Evolutionary conservation across 30 jellyfish, hydroid and myxozoan species (phyloP).

Genomic region (Hydractinia symbiolongicarpus): DNA sequence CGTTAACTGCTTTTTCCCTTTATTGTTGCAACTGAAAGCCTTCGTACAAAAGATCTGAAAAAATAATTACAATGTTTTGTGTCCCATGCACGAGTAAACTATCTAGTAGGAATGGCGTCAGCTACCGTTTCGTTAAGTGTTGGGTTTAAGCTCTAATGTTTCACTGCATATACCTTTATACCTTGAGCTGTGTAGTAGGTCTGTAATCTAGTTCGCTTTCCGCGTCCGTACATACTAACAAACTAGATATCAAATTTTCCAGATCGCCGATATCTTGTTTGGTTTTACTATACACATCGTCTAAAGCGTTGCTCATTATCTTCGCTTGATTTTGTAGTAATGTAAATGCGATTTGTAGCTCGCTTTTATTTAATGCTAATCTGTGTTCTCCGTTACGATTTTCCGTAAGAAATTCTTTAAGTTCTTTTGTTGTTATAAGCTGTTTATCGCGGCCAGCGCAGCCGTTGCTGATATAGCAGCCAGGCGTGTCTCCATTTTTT

Average conservation of each 20-base stretch:
- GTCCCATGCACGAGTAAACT: no score
- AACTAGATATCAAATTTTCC: conserved; percentile 45
- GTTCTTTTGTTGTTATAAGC: no score
- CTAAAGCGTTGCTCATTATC: conserved; percentile 47
- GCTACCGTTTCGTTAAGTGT: no score
- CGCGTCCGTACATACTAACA: conserved; percentile 2
- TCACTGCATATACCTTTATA: not conserved
- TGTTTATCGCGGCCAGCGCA: no score
- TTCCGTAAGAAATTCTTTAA: not conserved
- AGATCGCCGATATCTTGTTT: conserved; percentile 51
- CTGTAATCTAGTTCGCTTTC: not conserved
- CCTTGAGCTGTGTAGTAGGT: not conserved
- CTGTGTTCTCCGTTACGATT: conserved; percentile 6
- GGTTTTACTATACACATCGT: conserved; percentile 55
- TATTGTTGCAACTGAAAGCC: no score
- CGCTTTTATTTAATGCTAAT: conserved; percentile 11
- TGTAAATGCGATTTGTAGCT: conserved; percentile 26
- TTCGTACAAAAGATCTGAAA: no score
- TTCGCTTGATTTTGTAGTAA: conserved; percentile 50
- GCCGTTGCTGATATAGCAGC: no score
- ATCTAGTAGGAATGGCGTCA: no score
- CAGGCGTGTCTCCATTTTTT: no score
- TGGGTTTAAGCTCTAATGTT: no score
- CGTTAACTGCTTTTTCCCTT: no score
- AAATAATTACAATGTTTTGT: no score